A percentile compares a stretch with the other conserved stretches of the same genome.
Evolutionary conservation across 1,140 invertebrate genomes (phyloP).

Genomic region (Chrysoperla carnea): DNA sequence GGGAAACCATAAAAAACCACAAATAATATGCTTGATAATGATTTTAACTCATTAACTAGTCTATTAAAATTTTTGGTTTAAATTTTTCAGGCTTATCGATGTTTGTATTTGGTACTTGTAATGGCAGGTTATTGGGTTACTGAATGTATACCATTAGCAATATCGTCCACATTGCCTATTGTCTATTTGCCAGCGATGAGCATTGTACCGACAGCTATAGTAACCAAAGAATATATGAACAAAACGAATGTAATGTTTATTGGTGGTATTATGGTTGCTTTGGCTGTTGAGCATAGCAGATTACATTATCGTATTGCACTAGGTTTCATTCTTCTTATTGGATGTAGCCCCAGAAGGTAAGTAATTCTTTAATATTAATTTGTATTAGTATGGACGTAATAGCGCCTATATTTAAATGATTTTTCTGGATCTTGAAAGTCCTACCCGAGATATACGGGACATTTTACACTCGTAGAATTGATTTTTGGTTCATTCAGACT

Average conservation of each 20-base stretch:
- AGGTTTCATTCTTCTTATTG: slow-evolving; percentile 20
- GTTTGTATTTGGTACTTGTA: slow-evolving; percentile 39
- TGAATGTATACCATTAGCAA: slow-evolving; percentile 40
- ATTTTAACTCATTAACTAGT: no score
- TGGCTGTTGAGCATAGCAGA: slow-evolving; percentile 41
- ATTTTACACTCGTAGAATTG: no score
- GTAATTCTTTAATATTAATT: slow-evolving; percentile 14
- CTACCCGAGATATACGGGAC: no score
- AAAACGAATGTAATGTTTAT: slow-evolving; percentile 41
- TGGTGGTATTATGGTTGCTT: slow-evolving; percentile 35
- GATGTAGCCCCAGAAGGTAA: slow-evolving; percentile 15
- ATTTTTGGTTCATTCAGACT: no score
- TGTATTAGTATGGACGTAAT: no score
- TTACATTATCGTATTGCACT: slow-evolving; percentile 45
- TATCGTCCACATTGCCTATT: slow-evolving; percentile 47
- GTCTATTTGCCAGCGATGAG: slow-evolving; percentile 40
- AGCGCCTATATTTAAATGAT: no score
- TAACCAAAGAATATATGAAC: slow-evolving; percentile 29
- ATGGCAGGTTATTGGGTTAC: slow-evolving; percentile 48
- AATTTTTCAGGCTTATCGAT: slow-evolving; percentile 16
- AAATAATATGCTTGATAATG: no score
- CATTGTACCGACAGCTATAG: slow-evolving; percentile 22
- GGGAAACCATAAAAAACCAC: no score
- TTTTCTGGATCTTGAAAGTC: no score
- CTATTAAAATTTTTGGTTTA: no score